These are phyloP conservation scores for Orius insidiosus DNA, from an alignment of 1,140 invertebrate species.

Conservation along the genomic window DNA sequence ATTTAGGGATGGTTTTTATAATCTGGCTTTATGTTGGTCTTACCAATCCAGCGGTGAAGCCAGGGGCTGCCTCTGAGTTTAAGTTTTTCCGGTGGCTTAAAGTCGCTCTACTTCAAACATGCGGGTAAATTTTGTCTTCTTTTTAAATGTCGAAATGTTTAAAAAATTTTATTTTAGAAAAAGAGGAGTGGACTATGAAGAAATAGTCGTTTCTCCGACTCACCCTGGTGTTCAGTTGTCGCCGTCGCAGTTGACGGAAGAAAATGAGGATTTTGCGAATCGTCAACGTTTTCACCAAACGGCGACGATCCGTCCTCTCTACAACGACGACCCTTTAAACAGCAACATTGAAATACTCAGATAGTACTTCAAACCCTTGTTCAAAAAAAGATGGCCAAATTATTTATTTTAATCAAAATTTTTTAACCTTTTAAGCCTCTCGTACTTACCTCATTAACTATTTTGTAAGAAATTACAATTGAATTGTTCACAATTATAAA, in stretches of 20 bases:
- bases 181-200: slow-evolving; percentile 64
- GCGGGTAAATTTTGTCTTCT: slow-evolving; percentile 63
- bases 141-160: too few relatives aligned
- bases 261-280: slow-evolving; percentile 84
- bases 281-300: slow-evolving; percentile 84
- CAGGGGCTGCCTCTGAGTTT: slow-evolving; percentile 76
- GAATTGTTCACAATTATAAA: background rate
- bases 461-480: slow-evolving; percentile 1
- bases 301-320: slow-evolving; percentile 38
- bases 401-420: background rate
- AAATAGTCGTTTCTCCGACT: slow-evolving; percentile 74
- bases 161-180: slow-evolving; percentile 31
- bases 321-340: slow-evolving; percentile 8
- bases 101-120: slow-evolving; percentile 45
- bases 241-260: slow-evolving; percentile 77
- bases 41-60: slow-evolving; percentile 84
- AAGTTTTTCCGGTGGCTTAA: slow-evolving; percentile 67
- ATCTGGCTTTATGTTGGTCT: slow-evolving; percentile 87
- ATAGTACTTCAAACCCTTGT: slow-evolving; percentile 9
- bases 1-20: slow-evolving; percentile 59
- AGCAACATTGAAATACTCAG: slow-evolving; percentile 17
- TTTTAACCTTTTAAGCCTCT: background rate
- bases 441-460: background rate
- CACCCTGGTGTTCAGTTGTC: slow-evolving; percentile 64
- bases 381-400: background rate